phyloP scores from a whole-genome alignment of 2,113 vertebrate species.

The Guaruba guarouba region DNA sequence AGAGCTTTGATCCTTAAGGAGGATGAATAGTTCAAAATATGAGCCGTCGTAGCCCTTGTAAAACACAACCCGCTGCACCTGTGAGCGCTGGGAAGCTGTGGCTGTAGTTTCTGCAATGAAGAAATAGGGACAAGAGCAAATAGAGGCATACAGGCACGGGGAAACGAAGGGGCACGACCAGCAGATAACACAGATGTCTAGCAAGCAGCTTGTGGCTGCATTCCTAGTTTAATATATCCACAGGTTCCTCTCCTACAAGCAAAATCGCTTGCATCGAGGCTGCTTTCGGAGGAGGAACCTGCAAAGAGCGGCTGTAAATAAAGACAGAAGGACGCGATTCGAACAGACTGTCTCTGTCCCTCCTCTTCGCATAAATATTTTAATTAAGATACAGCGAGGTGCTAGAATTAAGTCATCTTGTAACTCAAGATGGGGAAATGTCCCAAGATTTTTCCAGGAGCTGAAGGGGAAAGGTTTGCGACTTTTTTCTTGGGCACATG shows the following conservation, averaged over 20 bases:
- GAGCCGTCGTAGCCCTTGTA: background rate
- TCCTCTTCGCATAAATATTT: background rate
- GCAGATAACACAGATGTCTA: background rate
- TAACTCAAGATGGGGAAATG: background rate
- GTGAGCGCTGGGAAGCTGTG: background rate
- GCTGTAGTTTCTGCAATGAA: background rate
- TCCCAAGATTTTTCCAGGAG: background rate
- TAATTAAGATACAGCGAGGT: background rate
- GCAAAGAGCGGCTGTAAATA: background rate
- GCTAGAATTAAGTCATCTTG: background rate
- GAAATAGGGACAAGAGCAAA: background rate
- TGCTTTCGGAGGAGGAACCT: background rate
- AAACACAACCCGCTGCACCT: background rate
- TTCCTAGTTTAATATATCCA: background rate
- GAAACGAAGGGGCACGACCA: background rate
- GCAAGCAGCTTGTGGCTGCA: background rate
- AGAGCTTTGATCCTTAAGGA: constrained; percentile 43
- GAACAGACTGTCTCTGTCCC: background rate
- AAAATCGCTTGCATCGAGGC: background rate
- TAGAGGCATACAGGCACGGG: background rate
- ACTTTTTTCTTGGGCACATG: background rate
- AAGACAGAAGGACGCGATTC: background rate
- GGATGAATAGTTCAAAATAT: constrained; percentile 47
- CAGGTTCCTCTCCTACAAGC: background rate
- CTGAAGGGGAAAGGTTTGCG: background rate